Percentiles rank a stretch among this genome's conserved stretches.
Conservation (phyloP, 2,888 invertebrate genomes). For the Drosophila monieri region DNA sequence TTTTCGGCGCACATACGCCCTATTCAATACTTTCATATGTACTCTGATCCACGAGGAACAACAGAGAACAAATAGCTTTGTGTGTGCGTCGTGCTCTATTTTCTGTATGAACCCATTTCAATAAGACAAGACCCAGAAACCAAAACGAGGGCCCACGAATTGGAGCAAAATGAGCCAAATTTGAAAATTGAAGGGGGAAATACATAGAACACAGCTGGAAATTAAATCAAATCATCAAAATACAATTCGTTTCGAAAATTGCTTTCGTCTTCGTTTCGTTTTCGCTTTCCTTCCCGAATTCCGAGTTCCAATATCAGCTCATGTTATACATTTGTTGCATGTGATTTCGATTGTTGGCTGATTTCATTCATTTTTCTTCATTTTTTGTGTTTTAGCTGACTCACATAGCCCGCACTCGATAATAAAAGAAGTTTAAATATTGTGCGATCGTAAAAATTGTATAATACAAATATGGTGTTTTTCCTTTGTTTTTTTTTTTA, state of each 20-base stretch:
- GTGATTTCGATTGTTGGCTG: constrained; percentile 7
- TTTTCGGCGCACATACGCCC: constrained; percentile 15
- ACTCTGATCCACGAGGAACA: constrained; percentile 64
- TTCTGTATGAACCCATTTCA: constrained; percentile 61
- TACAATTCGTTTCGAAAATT: constrained; percentile 46
- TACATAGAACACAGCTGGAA: constrained; percentile 46
- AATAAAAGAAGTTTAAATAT: constrained; percentile 15
- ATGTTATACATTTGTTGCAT: constrained; percentile 5
- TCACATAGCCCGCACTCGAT: constrained; percentile 55
- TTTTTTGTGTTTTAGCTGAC: constrained; percentile 17
- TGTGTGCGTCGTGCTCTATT: constrained; percentile 49
- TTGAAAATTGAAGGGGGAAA: constrained; percentile 13
- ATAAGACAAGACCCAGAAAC: constrained; percentile 52
- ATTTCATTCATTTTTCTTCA: constrained; percentile 10
- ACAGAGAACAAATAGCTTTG: constrained; percentile 32
- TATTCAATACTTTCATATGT: constrained; percentile 13
- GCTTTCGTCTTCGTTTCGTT: constrained; percentile 18
- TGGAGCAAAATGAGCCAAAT: constrained; percentile 22
- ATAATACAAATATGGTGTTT: neutral
- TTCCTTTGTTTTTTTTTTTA: neutral
- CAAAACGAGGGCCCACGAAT: constrained; percentile 47
- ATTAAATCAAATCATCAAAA: constrained; percentile 50
- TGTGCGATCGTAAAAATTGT: constrained; percentile 22
- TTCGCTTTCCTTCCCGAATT: constrained; percentile 19
- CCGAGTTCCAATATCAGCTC: constrained; percentile 4